Evolutionary conservation across 1,140 invertebrate species (phyloP).

Genomic region (Nylanderia fulva): DNA sequence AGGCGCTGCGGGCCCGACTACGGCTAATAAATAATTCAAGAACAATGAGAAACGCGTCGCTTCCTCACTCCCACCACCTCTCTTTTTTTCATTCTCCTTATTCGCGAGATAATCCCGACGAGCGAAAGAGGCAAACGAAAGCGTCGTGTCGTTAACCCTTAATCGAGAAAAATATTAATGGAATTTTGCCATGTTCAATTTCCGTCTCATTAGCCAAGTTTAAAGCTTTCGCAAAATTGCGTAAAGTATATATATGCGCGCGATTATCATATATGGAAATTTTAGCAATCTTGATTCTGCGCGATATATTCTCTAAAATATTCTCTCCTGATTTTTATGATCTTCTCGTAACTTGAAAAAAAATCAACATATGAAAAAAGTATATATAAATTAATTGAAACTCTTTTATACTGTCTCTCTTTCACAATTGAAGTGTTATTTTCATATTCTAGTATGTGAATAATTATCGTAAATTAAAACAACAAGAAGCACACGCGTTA

Average conservation of each 20-base stretch:
- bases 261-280: neutral
- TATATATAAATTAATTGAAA: neutral
- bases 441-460: too few relatives aligned
- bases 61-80: neutral
- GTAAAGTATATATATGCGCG: neutral
- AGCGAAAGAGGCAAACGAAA: neutral
- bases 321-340: neutral
- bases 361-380: neutral
- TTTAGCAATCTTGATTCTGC: neutral
- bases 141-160: slow-evolving; percentile 53
- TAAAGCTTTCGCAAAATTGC: slow-evolving; percentile 17
- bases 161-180: slow-evolving; percentile 38
- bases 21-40: slow-evolving; percentile 79
- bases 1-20: slow-evolving; percentile 40
- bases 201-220: slow-evolving; percentile 42
- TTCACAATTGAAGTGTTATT: neutral
- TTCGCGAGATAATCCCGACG: slow-evolving; percentile 23
- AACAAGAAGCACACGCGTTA: neutral
- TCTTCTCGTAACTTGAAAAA: neutral
- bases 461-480: neutral
- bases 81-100: slow-evolving; percentile 5
- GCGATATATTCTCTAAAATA: too few relatives aligned
- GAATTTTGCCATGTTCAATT: slow-evolving; percentile 9
- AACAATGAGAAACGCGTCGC: slow-evolving; percentile 56
- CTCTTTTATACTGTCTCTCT: neutral